phyloP scores from a whole-genome alignment of 2,888 invertebrate genomes.

The Automeris io region DNA sequence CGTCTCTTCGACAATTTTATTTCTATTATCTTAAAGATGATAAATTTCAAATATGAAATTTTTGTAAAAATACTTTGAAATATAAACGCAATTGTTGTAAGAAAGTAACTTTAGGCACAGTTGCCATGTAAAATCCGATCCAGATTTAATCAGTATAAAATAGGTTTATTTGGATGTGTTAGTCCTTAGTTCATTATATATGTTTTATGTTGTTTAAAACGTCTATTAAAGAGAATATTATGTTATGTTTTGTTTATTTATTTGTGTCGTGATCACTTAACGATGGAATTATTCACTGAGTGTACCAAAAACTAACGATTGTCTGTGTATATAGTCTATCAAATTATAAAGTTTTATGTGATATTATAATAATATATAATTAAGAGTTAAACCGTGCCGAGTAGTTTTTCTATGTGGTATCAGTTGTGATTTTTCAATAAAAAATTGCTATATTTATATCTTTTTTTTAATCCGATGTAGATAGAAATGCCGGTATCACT shows the following conservation, averaged over 20 bases:
- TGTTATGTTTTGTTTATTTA: conserved; percentile 22
- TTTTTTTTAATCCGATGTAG: conserved; percentile 7
- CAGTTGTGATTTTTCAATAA: conserved; percentile 76
- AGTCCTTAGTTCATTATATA: no score
- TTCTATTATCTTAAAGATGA: no score
- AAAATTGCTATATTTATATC: conserved; percentile 57
- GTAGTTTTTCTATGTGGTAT: conserved; percentile 77
- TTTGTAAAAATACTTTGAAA: no score
- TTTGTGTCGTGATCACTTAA: conserved; percentile 40
- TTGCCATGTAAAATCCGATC: no score
- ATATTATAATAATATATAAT: conserved; percentile 73
- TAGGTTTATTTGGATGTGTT: no score
- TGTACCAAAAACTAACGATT: conserved; percentile 54
- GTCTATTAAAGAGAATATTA: conserved; percentile 16
- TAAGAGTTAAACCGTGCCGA: conserved; percentile 77
- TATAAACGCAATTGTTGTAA: no score
- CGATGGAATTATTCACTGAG: conserved; percentile 44
- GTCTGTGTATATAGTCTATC: conserved; percentile 66
- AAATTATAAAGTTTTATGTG: conserved; percentile 75
- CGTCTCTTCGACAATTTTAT: no score
- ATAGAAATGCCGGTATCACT: no score
- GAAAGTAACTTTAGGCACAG: no score
- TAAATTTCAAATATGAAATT: no score
- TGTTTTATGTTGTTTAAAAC: no score
- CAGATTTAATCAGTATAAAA: no score